Percentiles rank a stretch among this genome's conserved stretches.
Evolutionary conservation across 2,797 vertebrate genomes (phyloP).

Genomic region (Austrolebias charrua): DNA sequence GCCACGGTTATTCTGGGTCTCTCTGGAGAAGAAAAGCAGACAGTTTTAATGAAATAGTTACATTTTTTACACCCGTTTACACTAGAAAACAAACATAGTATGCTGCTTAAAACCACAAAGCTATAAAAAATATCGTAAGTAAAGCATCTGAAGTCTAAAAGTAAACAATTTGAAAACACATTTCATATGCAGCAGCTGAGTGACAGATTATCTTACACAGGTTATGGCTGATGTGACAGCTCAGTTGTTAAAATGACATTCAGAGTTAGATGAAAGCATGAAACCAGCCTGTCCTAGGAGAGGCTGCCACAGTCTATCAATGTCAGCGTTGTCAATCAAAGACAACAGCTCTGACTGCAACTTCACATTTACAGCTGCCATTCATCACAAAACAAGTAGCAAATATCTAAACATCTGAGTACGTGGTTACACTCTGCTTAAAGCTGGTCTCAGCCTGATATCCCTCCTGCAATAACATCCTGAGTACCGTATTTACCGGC

Average conservation of each 20-base stretch:
- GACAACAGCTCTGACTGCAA: constrained; percentile 53
- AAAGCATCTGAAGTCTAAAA: background rate
- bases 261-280: constrained; percentile 32
- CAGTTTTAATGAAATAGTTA: background rate
- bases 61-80: background rate
- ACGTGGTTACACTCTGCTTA: constrained; percentile 15
- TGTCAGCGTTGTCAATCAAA: constrained; percentile 37
- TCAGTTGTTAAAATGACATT: constrained; percentile 59
- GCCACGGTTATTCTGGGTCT: constrained; percentile 73
- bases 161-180: constrained; percentile 19
- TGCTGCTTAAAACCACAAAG: background rate
- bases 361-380: constrained; percentile 44
- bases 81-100: background rate
- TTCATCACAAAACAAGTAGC: constrained; percentile 31
- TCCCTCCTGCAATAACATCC: constrained; percentile 11
- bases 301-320: constrained; percentile 54
- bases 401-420: constrained; percentile 28
- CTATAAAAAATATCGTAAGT: background rate
- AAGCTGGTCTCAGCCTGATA: constrained; percentile 3
- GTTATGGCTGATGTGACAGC: constrained; percentile 41
- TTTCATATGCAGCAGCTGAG: constrained; percentile 31
- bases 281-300: constrained; percentile 33
- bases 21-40: constrained; percentile 61
- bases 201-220: constrained; percentile 31
- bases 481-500: too few relatives aligned